Evolutionary conservation across 2,888 invertebrate genomes (phyloP).

Genomic region (Chromoteleia sp.): DNA sequence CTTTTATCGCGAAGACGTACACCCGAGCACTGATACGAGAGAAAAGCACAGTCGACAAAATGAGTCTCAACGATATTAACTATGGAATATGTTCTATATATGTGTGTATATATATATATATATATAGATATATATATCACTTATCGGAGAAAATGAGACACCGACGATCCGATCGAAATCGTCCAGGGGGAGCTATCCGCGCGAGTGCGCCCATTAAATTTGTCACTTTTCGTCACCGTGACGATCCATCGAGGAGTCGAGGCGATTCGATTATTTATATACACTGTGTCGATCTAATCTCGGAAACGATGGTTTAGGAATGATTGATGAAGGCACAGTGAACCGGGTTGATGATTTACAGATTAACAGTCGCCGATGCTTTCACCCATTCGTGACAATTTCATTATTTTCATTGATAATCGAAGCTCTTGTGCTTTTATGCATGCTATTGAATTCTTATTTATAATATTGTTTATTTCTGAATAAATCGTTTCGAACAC

Average conservation of each 20-base stretch:
- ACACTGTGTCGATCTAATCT: constrained; percentile 45
- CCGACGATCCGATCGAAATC: constrained; percentile 52
- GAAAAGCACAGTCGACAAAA: constrained; percentile 70
- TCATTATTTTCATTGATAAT: background rate
- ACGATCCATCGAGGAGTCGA: constrained; percentile 52
- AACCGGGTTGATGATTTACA: constrained; percentile 17
- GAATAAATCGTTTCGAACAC: too few relatives aligned
- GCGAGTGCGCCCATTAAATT: constrained; percentile 17
- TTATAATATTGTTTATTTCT: too few relatives aligned
- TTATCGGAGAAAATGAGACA: constrained; percentile 62
- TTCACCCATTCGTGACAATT: background rate
- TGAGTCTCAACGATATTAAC: constrained; percentile 67
- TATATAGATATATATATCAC: constrained; percentile 68
- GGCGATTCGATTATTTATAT: constrained; percentile 55
- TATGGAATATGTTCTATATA: constrained; percentile 68
- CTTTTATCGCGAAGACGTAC: constrained; percentile 63
- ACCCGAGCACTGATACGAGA: constrained; percentile 69
- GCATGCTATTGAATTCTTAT: too few relatives aligned
- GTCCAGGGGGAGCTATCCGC: constrained; percentile 20
- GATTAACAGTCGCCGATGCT: constrained; percentile 2
- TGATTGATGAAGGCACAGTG: constrained; percentile 6
- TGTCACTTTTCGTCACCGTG: constrained; percentile 24
- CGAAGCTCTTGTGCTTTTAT: too few relatives aligned
- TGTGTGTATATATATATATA: constrained; percentile 69
- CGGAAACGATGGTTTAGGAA: constrained; percentile 25